Conservation (phyloP, 2,888 invertebrate genomes). For the Catocala sponsa region DNA sequence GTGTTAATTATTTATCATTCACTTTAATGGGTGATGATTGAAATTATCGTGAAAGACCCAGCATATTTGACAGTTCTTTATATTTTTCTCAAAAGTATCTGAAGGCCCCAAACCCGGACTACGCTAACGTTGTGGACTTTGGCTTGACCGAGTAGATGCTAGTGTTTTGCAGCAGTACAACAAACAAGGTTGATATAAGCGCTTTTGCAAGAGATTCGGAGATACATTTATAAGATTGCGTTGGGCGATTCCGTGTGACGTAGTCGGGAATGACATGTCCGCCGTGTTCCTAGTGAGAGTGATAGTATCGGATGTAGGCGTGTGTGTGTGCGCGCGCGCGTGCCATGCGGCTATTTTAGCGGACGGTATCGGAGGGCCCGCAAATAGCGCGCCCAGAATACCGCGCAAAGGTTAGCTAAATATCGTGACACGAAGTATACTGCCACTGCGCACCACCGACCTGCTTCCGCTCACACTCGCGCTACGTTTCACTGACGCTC, state of each 20-base stretch:
- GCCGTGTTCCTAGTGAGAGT: neutral
- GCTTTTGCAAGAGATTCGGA: too few species aligned
- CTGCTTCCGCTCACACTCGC: neutral
- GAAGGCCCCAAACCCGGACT: too few species aligned
- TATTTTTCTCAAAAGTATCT: too few species aligned
- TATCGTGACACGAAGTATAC: constrained; percentile 33
- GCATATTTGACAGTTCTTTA: too few species aligned
- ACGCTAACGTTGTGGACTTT: too few species aligned
- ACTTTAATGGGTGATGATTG: too few species aligned
- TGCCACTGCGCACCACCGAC: constrained; percentile 15
- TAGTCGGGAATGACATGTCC: constrained; percentile 12
- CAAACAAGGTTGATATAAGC: too few species aligned
- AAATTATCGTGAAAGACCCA: too few species aligned
- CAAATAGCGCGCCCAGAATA: constrained; percentile 75
- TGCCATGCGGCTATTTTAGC: constrained; percentile 57
- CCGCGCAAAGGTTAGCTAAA: constrained; percentile 72
- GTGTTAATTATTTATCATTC: too few species aligned
- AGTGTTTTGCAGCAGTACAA: too few species aligned
- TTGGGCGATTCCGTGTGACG: constrained; percentile 14
- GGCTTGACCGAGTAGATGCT: too few species aligned
- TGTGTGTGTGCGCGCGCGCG: constrained; percentile 33
- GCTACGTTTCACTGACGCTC: neutral
- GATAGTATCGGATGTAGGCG: neutral
- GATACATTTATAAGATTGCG: neutral
- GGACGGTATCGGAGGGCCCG: constrained; percentile 52